Percentiles rank a stretch among this genome's conserved stretches.
phyloP scores from a whole-genome alignment of 2,797 vertebrate genomes.

The Gallinago solitaria region DNA sequence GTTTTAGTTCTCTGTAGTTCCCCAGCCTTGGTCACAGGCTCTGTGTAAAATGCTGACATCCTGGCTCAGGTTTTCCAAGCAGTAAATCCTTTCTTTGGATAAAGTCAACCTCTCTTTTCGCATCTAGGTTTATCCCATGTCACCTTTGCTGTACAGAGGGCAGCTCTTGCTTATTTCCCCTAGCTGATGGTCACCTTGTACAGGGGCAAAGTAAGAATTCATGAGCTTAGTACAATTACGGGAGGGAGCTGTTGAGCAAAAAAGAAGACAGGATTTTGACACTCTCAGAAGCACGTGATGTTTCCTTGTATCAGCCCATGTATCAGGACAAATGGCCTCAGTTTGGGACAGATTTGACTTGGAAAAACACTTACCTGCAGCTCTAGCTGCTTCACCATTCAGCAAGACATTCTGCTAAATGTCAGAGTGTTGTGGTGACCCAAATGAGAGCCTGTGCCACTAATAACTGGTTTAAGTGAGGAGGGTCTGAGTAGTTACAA shows the following conservation, averaged over 20 bases:
- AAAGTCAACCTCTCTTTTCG: background rate
- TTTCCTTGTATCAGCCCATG: background rate
- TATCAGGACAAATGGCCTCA: background rate
- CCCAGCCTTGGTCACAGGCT: background rate
- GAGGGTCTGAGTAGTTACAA: background rate
- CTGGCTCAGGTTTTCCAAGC: background rate
- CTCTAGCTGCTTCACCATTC: background rate
- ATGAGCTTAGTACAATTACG: background rate
- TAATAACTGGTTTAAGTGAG: background rate
- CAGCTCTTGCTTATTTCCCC: background rate
- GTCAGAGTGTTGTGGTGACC: background rate
- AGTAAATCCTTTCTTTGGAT: background rate
- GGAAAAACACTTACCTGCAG: background rate
- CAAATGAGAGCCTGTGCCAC: background rate
- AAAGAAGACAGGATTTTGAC: background rate
- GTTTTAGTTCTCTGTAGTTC: background rate
- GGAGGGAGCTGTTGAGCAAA: background rate
- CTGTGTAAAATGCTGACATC: background rate
- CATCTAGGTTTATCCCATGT: background rate
- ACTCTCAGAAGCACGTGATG: background rate
- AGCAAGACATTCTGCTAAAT: background rate
- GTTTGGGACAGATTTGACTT: background rate
- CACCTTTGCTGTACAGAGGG: background rate
- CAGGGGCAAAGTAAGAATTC: background rate
- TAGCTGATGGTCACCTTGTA: background rate